Base-by-base conservation (phyloP, 2,113 vertebrate species). In the Romanogobio albipinnatus region DNA sequence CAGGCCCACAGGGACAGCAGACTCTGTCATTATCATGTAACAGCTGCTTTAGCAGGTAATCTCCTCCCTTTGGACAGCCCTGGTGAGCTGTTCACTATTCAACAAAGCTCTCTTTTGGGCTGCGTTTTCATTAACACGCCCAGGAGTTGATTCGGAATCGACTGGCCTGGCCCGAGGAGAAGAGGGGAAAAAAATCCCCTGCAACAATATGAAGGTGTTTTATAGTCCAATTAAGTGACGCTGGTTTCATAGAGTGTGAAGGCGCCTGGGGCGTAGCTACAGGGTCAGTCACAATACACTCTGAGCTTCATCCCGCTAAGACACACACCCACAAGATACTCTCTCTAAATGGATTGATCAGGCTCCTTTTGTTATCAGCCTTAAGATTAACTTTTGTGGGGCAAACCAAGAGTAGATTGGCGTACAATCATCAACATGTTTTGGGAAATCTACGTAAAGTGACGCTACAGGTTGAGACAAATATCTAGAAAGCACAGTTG, bases 181-280 rank as follows among this genome's bases (percentile, higher is more conserved):
- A 26, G 19, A 22, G 4, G 8, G 22, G 47, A 39, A 26, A 8
- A 22, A 17, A 39, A 68, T 33, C 39, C 36, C 29, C 82, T 73
- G 90, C 80, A 89, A 91, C 89, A 88, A 93, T 90, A 90, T 92
- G 93, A 93, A 94, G 89, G 92, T 88, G 93, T 94, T 94, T 94
- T 89, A 94, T 87, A 87, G 93, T 90, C 94, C 94, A 93, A 94
- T 94, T 95, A 94, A 94, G 91, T 94, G 92, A 92, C 93, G 91
- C 89, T 88, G 88, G 87, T 91, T 92, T 94, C 91, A 91, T 81
- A 87, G 90, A 89, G 93, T 71, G 81, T 56, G 81, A 82, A 82
- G 66, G 29, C 0, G 81, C 94, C 94, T 82, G 89, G 86, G 93
- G 94, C 94, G 70, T 86, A 90, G 91, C 94, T 91, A 88, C 89